Evolutionary conservation across 2,113 vertebrate genomes (phyloP).

Genomic region (Leptobrachium ailaonicum): DNA sequence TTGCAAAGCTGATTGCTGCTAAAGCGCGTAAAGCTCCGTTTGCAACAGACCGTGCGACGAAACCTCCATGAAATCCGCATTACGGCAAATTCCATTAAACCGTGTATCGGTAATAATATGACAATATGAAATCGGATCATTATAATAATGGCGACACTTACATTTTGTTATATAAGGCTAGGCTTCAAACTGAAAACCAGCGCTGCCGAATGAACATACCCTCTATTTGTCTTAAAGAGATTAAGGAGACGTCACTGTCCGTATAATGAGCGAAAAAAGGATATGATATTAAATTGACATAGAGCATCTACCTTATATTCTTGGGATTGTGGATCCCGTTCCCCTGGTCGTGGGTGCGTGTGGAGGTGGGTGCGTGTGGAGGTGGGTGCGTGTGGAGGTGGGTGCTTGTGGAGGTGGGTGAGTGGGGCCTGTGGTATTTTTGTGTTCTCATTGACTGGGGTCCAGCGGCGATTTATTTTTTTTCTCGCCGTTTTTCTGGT

Average conservation of each 20-base stretch:
- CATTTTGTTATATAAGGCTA: constrained; percentile 44
- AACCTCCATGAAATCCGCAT: constrained; percentile 44
- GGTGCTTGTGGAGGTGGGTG: no score
- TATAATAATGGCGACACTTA: constrained; percentile 49
- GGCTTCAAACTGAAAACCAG: constrained; percentile 48
- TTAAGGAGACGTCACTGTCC: constrained; percentile 39
- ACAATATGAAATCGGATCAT: constrained; percentile 51
- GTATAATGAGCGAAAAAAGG: constrained; percentile 46
- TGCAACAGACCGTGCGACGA: constrained; percentile 39
- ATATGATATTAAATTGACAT: constrained; percentile 43
- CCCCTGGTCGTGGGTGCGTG: no score
- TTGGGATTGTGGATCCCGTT: no score
- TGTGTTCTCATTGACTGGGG: no score
- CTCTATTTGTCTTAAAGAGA: constrained; percentile 44
- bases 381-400: no score
- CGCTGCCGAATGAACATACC: constrained; percentile 13
- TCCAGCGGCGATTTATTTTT: no score
- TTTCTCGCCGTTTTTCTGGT: no score
- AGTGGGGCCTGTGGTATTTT: no score
- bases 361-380: no score
- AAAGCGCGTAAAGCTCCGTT: constrained; percentile 33
- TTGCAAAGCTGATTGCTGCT: constrained; percentile 34
- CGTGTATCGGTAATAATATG: constrained; percentile 50
- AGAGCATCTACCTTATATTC: no score
- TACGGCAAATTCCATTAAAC: constrained; percentile 48